phyloP scores from a whole-genome alignment of 2,797 vertebrate species.

The Allobates femoralis region DNA sequence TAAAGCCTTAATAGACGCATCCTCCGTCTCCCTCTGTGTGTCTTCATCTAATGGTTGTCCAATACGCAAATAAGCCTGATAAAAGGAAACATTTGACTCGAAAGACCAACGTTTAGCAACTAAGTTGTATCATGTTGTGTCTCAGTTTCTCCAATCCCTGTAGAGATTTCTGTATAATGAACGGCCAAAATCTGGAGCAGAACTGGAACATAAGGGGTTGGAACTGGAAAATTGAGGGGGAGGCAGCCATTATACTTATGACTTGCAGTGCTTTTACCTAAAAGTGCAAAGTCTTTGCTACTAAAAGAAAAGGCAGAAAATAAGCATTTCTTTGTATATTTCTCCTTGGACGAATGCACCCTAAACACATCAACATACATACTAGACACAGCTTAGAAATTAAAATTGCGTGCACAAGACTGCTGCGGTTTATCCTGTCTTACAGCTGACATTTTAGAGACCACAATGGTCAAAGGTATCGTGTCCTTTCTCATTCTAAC shows the following conservation, averaged over 20 bases:
- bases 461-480: slow-evolving; percentile 78
- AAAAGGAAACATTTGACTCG: slow-evolving; percentile 33
- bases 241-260: slow-evolving; percentile 50
- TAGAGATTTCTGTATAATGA: background rate
- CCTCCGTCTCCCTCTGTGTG: slow-evolving; percentile 6
- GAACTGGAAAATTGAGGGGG: slow-evolving; percentile 25
- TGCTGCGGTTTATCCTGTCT: slow-evolving; percentile 83
- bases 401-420: slow-evolving; percentile 77
- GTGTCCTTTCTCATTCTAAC: slow-evolving; percentile 73
- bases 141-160: background rate
- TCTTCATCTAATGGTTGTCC: slow-evolving; percentile 43
- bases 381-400: slow-evolving; percentile 82
- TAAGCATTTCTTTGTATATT: slow-evolving; percentile 52
- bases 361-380: slow-evolving; percentile 72
- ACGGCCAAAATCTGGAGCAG: slow-evolving; percentile 10
- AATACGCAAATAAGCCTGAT: slow-evolving; percentile 35
- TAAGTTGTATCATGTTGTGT: background rate
- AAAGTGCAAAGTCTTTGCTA: slow-evolving; percentile 62
- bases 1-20: slow-evolving; percentile 37
- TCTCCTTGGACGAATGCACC: slow-evolving; percentile 46
- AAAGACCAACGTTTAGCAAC: slow-evolving; percentile 20
- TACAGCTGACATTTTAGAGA: slow-evolving; percentile 85
- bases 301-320: slow-evolving; percentile 57
- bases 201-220: slow-evolving; percentile 7
- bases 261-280: slow-evolving; percentile 62